Percentiles rank a stretch among this genome's conserved stretches.
Conservation (phyloP, 2,797 vertebrate species). For the Falco peregrinus region DNA sequence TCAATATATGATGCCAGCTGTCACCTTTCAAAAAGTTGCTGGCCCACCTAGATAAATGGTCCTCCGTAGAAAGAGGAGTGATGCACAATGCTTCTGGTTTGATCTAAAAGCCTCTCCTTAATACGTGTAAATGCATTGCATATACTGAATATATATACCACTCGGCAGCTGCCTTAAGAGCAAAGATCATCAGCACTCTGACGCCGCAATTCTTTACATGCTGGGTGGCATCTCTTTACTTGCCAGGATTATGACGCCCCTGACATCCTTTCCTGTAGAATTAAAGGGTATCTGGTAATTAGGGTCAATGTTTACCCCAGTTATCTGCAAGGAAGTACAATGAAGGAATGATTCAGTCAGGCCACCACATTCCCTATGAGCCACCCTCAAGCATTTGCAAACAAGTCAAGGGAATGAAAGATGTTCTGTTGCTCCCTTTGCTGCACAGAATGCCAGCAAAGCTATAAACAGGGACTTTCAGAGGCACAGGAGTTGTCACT, state of each 20-base stretch:
- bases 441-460: background rate
- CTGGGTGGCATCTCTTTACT: background rate
- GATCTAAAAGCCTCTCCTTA: background rate
- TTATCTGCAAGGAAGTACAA: slow-evolving; percentile 45
- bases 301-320: slow-evolving; percentile 41
- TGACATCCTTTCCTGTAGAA: background rate
- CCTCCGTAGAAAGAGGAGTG: background rate
- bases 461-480: slow-evolving; percentile 10
- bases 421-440: background rate
- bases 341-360: slow-evolving; percentile 8
- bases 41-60: slow-evolving; percentile 4
- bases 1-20: background rate
- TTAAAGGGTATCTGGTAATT: slow-evolving; percentile 28
- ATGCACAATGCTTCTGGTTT: background rate
- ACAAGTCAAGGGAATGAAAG: slow-evolving; percentile 26
- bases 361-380: background rate
- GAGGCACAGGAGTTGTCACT: background rate
- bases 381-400: slow-evolving; percentile 26
- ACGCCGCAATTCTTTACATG: background rate
- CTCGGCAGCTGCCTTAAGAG: background rate
- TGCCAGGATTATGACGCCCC: background rate
- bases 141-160: background rate
- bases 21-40: slow-evolving; percentile 44
- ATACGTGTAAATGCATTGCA: background rate
- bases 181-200: background rate